Evolutionary conservation across 2,888 invertebrate species (phyloP).

Genomic region (Itoplectis maculator): DNA sequence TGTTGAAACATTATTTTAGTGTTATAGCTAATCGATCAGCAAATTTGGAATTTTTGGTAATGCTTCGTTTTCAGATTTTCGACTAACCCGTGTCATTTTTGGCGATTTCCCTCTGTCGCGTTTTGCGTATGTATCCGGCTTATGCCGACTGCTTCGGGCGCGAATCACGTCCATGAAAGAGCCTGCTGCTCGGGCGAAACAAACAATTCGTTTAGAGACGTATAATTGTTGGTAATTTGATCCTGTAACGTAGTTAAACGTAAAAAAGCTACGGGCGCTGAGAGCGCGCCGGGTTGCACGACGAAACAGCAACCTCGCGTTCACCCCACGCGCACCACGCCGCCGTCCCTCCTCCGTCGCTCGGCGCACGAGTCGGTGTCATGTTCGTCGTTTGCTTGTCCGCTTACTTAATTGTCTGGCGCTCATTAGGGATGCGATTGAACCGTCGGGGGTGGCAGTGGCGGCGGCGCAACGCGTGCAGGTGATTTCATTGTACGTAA

Average conservation of each 20-base stretch:
- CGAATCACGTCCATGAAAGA: constrained; percentile 1
- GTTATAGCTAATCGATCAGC: too few relatives aligned
- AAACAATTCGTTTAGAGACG: constrained; percentile 77
- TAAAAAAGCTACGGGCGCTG: constrained; percentile 69
- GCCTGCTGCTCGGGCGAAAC: constrained; percentile 67
- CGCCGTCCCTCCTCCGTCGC: neutral
- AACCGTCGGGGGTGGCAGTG: constrained; percentile 51
- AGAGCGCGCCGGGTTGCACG: constrained; percentile 20
- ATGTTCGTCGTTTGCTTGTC: constrained; percentile 36
- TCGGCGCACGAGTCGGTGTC: constrained; percentile 50
- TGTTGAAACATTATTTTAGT: too few relatives aligned
- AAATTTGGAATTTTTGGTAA: neutral
- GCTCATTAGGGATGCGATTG: constrained; percentile 81
- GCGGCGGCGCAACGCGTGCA: neutral
- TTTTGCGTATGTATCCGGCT: neutral
- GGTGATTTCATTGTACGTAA: constrained; percentile 33
- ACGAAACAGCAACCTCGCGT: neutral
- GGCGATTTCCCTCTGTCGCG: neutral
- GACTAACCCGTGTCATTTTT: neutral
- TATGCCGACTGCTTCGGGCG: neutral
- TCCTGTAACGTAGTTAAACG: constrained; percentile 74
- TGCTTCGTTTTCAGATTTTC: neutral
- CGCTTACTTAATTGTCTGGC: constrained; percentile 71
- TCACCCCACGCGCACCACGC: neutral
- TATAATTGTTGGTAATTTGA: constrained; percentile 81